These are phyloP conservation scores for Drosophila tripunctata DNA, from an alignment of 2,888 invertebrate species.

Conservation along the genomic window DNA sequence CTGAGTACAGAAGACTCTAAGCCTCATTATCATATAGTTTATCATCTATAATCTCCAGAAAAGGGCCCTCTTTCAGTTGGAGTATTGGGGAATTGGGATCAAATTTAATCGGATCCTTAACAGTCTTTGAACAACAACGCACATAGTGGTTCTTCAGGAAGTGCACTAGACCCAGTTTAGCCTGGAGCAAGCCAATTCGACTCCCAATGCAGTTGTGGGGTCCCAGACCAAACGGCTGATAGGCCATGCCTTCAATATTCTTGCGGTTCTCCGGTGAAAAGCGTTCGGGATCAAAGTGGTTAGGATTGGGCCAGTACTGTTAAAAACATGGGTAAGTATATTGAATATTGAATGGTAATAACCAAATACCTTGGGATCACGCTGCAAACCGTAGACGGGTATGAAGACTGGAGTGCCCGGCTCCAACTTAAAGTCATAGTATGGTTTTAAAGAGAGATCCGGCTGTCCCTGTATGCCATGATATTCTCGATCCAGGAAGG, in stretches of 20 bases:
- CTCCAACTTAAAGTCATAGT: conserved; percentile 74
- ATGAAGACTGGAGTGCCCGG: conserved; percentile 81
- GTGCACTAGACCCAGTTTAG: conserved; percentile 81
- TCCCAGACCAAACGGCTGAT: conserved; percentile 82
- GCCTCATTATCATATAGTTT: conserved; percentile 58
- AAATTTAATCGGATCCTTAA: conserved; percentile 64
- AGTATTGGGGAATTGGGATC: conserved; percentile 78
- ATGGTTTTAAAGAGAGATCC: conserved; percentile 78
- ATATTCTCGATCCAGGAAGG: conserved; percentile 83
- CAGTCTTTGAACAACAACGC: conserved; percentile 62
- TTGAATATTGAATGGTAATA: background rate
- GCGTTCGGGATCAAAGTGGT: conserved; percentile 82
- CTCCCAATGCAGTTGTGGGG: conserved; percentile 83
- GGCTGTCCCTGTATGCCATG: conserved; percentile 44
- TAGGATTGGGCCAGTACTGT: conserved; percentile 82
- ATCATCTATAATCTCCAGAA: conserved; percentile 79
- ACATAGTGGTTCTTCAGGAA: conserved; percentile 82
- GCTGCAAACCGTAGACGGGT: conserved; percentile 81
- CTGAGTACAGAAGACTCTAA: background rate
- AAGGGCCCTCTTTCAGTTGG: conserved; percentile 68
- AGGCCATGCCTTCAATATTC: conserved; percentile 68
- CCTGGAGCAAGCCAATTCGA: conserved; percentile 81
- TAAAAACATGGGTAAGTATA: background rate
- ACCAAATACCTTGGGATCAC: conserved; percentile 80
- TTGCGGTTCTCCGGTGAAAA: conserved; percentile 78